Conservation (phyloP, 2,113 vertebrate species). For the Gasterosteus aculeatus region DNA sequence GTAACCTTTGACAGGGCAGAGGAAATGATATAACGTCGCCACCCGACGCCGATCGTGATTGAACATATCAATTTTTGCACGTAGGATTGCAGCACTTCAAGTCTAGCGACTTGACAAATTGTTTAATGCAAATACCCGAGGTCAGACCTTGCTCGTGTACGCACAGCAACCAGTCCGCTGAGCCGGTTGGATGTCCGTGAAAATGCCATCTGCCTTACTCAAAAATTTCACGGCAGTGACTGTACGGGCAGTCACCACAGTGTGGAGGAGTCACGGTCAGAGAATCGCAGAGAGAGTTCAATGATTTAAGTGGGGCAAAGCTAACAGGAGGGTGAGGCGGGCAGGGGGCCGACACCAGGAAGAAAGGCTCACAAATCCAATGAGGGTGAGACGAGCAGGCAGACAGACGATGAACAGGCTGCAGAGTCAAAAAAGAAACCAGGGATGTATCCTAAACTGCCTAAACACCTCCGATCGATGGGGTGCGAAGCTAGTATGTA, state of each 20-base stretch:
- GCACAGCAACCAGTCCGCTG: constrained; percentile 9
- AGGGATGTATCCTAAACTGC: not conserved
- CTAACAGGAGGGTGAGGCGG: not conserved
- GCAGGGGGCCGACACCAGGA: not conserved
- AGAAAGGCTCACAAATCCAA: not conserved
- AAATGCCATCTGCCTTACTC: constrained; percentile 26
- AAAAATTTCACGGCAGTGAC: not conserved
- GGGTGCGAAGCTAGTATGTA: not conserved
- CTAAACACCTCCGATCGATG: not conserved
- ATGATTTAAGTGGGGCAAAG: not conserved
- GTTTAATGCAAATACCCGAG: constrained; percentile 54
- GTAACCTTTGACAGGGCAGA: constrained; percentile 49
- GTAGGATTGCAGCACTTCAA: constrained; percentile 25
- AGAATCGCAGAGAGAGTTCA: not conserved
- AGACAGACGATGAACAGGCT: not conserved
- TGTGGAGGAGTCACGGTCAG: not conserved
- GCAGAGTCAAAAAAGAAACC: not conserved
- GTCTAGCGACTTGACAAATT: constrained; percentile 46
- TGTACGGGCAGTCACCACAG: not conserved
- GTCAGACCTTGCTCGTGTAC: constrained; percentile 28
- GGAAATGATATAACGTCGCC: constrained; percentile 38
- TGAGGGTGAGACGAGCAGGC: not conserved
- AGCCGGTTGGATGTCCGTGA: constrained; percentile 55
- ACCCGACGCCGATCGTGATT: constrained; percentile 30
- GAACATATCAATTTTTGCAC: constrained; percentile 36